Conservation (phyloP, 2,888 invertebrate species). For the Oxyteleia sp. region DNA sequence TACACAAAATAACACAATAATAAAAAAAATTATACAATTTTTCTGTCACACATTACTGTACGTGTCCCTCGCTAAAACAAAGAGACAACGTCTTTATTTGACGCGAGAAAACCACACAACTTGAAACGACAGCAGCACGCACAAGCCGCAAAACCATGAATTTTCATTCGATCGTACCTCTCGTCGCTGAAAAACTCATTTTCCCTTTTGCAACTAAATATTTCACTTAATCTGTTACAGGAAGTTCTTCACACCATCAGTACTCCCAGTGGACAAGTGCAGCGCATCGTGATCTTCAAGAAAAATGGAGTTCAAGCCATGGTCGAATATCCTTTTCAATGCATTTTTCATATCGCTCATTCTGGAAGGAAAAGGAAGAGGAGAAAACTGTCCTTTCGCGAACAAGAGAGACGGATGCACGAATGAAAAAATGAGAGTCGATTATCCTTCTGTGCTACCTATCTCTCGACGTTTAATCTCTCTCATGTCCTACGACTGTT, state of each 20-base stretch:
- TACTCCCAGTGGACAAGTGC: slow-evolving; percentile 97
- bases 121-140: too few species aligned
- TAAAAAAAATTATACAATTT: too few species aligned
- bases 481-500: too few species aligned
- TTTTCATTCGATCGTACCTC: too few species aligned
- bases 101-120: too few species aligned
- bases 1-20: too few species aligned
- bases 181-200: background rate
- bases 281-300: slow-evolving; percentile 99
- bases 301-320: slow-evolving; percentile 99
- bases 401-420: background rate
- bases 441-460: background rate
- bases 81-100: background rate
- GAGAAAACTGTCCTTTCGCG: background rate
- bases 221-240: slow-evolving; percentile 91
- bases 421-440: background rate
- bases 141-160: too few species aligned
- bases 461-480: slow-evolving; percentile 20
- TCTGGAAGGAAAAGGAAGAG: slow-evolving; percentile 1
- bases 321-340: slow-evolving; percentile 97
- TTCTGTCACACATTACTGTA: too few species aligned
- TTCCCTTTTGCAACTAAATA: slow-evolving; percentile 30
- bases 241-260: slow-evolving; percentile 99
- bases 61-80: too few species aligned
- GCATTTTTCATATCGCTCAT: slow-evolving; percentile 40